Conservation (phyloP, 2,113 vertebrate genomes). For the Pithys albifrons region DNA sequence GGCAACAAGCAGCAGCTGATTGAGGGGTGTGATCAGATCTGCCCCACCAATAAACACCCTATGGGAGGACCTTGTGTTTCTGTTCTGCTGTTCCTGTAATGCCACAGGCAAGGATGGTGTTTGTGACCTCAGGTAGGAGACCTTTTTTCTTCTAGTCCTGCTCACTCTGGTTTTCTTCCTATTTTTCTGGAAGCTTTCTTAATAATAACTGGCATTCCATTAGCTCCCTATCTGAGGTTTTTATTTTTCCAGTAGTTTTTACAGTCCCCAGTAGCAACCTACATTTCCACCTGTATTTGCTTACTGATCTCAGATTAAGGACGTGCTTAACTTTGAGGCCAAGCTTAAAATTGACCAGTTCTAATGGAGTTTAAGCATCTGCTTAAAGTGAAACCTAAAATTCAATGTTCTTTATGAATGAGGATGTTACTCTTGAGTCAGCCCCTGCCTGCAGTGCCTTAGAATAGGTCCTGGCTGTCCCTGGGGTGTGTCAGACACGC, state of each 20-base stretch:
- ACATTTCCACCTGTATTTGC: not conserved
- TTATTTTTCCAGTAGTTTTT: not conserved
- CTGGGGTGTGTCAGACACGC: not conserved
- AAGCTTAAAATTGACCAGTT: not conserved
- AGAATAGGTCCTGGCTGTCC: not conserved
- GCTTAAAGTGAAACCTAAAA: not conserved
- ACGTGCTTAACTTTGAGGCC: not conserved
- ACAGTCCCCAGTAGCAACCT: not conserved
- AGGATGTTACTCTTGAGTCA: slow-evolving; percentile 30
- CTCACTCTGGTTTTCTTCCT: not conserved
- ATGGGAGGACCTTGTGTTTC: not conserved
- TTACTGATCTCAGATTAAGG: not conserved
- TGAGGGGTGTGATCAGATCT: not conserved
- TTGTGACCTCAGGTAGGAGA: not conserved
- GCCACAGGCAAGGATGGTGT: not conserved
- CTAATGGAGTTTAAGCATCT: not conserved
- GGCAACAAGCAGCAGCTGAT: not conserved
- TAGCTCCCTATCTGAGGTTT: not conserved
- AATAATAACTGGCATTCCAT: not conserved
- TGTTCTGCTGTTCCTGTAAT: not conserved
- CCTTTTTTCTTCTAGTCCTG: not conserved
- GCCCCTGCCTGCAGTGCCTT: not conserved
- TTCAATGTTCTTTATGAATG: not conserved
- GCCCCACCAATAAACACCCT: not conserved
- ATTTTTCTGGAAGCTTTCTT: not conserved